Base-by-base conservation (phyloP, 2,888 invertebrate species). In the Hybos culiciformis region DNA sequence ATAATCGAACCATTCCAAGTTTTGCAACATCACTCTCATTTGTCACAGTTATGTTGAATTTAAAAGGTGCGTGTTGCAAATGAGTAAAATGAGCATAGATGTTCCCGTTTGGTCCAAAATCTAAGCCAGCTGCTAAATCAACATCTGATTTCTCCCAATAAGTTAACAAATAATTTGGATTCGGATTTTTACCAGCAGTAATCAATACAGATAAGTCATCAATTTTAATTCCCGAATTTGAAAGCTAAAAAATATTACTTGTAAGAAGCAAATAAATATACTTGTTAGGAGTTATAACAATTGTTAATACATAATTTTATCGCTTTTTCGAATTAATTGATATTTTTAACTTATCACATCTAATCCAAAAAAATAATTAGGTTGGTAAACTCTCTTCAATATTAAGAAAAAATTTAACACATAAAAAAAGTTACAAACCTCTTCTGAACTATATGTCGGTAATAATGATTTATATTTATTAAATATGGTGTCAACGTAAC, bases 131-230 rank as follows among this genome's bases (percentile, higher is more conserved):
- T 0, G 83, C 81, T 36, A 90, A 62, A 58, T 88, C 81, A 34
- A 87, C 75, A 53, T 84, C 82, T 40, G 83, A 83, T 59, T 75
- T 74, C 70, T 80, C 80, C 86, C 87, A 88, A 67, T 73, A 82
- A 0, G 85, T 86, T 50, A 71, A 67, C 15, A 87, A 56, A 0
- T 63, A 61, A 60, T 85, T 84, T 1, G 66, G 52, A 1, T 56
- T 48, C 18, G 58, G 48, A 42, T 42, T n/a, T n/a, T n/a, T 57
- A 46, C 46, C 39, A 2, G 48, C 44, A 3, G 46, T 50, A n/a
- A 62, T 49, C 21, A 20, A 14, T n/a, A 21, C 21, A 21, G 23
- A 52, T 49, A 60, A 39, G 4, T 49, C 45, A 21, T 51, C 52
- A 5, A 62, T 54, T n/a, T 9, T 15, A 20, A 50, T 29, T 12